These are phyloP conservation scores for Lithobates sylvaticus DNA, from an alignment of 2,797 vertebrate species.

Conservation along the genomic window DNA sequence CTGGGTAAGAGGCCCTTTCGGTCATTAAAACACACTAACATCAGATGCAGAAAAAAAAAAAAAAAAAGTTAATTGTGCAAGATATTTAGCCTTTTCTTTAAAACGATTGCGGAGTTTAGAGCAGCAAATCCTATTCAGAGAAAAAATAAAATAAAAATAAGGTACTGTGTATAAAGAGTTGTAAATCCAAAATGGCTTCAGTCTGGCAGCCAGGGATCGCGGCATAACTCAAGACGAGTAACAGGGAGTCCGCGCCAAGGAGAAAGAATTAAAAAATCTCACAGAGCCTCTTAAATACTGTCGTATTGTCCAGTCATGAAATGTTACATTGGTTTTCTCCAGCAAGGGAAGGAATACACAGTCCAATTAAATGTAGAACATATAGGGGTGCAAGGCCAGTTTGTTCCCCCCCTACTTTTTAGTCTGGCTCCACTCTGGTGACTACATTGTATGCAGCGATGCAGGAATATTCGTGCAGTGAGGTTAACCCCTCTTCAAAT, in stretches of 20 bases:
- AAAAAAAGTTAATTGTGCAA: background rate
- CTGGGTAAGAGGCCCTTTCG: background rate
- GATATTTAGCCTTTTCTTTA: background rate
- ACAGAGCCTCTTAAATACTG: background rate
- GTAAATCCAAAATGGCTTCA: background rate
- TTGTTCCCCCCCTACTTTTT: background rate
- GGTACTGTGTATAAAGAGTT: background rate
- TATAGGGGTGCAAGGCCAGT: background rate
- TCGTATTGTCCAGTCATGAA: background rate
- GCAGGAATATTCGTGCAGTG: background rate
- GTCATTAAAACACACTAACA: background rate
- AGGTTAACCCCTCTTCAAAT: background rate
- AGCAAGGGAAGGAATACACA: background rate
- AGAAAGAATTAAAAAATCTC: background rate
- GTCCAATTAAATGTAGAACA: background rate
- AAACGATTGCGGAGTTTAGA: background rate
- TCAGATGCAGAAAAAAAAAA: background rate
- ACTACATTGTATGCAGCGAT: background rate
- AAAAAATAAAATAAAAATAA: background rate
- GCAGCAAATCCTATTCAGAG: background rate
- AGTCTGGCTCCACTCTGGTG: too few species aligned
- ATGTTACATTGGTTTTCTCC: background rate
- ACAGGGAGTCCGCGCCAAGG: background rate
- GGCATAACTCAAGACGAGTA: too few species aligned
- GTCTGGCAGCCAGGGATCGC: background rate